Conservation (phyloP, 2,797 vertebrate genomes). For the Myripristis murdjan region DNA sequence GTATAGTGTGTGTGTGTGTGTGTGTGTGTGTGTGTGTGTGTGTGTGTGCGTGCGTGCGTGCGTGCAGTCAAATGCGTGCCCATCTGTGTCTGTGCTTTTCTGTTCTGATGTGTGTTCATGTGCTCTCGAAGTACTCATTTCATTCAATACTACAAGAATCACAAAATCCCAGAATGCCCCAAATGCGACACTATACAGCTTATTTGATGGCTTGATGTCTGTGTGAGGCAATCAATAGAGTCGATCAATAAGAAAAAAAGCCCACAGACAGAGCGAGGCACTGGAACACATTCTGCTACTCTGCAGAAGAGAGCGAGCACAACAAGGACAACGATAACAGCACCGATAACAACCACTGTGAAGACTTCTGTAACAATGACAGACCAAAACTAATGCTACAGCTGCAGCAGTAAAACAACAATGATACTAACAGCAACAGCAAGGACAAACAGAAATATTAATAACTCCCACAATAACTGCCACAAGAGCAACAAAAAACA, state of each 20-base stretch:
- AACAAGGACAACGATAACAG: constrained; percentile 16
- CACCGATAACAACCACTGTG: constrained; percentile 8
- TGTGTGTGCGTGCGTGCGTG: no score
- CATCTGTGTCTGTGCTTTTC: no score
- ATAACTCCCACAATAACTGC: background rate
- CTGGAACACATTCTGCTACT: constrained; percentile 47
- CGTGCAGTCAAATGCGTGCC: no score
- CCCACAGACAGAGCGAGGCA: constrained; percentile 46
- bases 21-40: background rate
- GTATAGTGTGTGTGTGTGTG: background rate
- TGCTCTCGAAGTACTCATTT: constrained; percentile 25
- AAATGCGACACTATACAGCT: constrained; percentile 52
- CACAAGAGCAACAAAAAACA: constrained; percentile 5
- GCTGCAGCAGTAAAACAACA: background rate
- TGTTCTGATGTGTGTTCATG: no score
- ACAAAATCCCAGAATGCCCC: constrained; percentile 40
- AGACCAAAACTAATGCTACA: background rate
- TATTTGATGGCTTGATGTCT: constrained; percentile 60
- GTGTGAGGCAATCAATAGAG: constrained; percentile 63
- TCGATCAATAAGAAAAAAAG: constrained; percentile 70
- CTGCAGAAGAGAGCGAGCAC: constrained; percentile 21
- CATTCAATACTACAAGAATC: constrained; percentile 31
- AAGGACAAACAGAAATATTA: background rate
- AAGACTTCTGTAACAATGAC: no score
- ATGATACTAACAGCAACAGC: background rate